Conservation (phyloP, 2,113 vertebrate species). For the Grammomys dolichurus region DNA sequence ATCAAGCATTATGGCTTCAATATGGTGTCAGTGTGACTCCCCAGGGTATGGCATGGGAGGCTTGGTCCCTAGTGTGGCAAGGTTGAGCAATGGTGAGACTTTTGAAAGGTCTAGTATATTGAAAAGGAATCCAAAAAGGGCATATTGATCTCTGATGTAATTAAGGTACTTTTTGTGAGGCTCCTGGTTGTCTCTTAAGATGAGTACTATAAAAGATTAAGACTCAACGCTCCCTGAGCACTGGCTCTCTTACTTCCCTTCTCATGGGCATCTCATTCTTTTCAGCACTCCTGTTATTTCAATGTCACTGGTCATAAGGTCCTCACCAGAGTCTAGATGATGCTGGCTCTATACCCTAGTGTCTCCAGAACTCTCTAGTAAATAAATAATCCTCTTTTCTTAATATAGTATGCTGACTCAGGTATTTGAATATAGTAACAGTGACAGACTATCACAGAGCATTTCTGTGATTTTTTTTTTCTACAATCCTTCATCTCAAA, state of each 20-base stretch:
- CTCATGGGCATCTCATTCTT: background rate
- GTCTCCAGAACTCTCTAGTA: background rate
- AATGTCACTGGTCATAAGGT: background rate
- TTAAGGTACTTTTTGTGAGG: background rate
- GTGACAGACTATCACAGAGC: background rate
- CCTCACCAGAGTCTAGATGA: background rate
- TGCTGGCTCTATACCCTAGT: background rate
- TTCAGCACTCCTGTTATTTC: rapidly evolving
- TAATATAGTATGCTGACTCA: background rate
- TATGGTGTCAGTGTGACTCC: background rate
- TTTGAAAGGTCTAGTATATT: background rate
- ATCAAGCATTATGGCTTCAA: background rate
- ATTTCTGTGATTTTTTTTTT: background rate
- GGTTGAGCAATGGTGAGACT: background rate
- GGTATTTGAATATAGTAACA: background rate
- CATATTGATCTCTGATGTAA: background rate
- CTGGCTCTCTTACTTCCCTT: background rate
- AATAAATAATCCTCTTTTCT: background rate
- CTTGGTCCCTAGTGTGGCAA: background rate
- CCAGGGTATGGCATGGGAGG: background rate
- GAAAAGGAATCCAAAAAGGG: background rate
- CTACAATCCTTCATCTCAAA: background rate
- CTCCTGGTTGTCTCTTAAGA: too few species aligned
- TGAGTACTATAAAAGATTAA: background rate
- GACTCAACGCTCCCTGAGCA: too few species aligned